phyloP scores from a whole-genome alignment of 2,797 vertebrate species.

The Coilia nasus region DNA sequence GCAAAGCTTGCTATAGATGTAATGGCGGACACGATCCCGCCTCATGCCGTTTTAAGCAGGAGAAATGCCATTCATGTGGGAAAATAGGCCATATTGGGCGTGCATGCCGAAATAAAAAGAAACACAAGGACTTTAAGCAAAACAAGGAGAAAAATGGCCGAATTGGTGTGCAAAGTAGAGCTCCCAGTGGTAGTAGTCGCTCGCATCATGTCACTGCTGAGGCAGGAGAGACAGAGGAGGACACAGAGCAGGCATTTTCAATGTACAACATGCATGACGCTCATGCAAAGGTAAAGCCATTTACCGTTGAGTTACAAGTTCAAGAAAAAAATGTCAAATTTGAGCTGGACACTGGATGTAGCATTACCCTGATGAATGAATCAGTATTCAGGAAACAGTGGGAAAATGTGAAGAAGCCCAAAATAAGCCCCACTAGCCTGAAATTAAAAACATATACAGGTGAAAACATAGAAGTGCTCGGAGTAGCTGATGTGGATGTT shows the following conservation, averaged over 20 bases:
- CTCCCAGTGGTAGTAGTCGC: background rate
- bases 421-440: background rate
- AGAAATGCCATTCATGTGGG: background rate
- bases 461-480: background rate
- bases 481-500: background rate
- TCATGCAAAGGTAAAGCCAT: too few relatives aligned
- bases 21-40: constrained; percentile 4
- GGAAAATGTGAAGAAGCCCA: background rate
- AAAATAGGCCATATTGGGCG: constrained; percentile 1
- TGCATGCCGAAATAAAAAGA: background rate
- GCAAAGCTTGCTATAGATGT: background rate
- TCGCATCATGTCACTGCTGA: background rate
- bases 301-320: too few relatives aligned
- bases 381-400: too few relatives aligned
- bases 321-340: too few relatives aligned
- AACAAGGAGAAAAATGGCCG: background rate
- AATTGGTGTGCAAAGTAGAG: background rate
- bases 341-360: too few relatives aligned
- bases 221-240: too few relatives aligned
- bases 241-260: too few relatives aligned
- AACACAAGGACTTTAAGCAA: background rate
- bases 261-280: too few relatives aligned
- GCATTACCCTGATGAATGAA: too few relatives aligned
- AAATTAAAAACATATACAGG: background rate
- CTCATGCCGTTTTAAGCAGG: background rate